Base-by-base conservation (phyloP, 2,888 invertebrate genomes). In the Salpingus planirostris region DNA sequence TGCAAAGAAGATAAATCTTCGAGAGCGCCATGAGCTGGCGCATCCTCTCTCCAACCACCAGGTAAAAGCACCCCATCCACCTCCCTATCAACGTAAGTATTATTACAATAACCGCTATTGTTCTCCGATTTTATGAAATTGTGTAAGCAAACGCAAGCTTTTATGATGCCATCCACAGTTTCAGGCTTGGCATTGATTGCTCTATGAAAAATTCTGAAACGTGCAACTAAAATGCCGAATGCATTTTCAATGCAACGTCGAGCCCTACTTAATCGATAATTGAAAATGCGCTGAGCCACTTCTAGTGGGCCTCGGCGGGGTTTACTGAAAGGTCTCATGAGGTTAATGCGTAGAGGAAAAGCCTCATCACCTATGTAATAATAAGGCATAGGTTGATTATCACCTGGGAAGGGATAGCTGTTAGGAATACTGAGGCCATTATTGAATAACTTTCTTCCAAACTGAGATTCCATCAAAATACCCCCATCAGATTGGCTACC, bases 161-260 rank as follows among this genome's bases (percentile, higher is more conserved):
- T 23, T 5, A 23, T 10, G 8, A 23, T 10, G 5, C 10, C 10
- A 11, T 23, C 23, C 10, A 23, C 23, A 23, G 8, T 23, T 23
- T 23, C 23, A 4, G 23, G 10, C 10, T 23, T 23, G 10, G 8
- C 11, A 23, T 10, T 10, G 4, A 23, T 23, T 23, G 23, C 10
- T 10, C 10, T 23, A 11, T 23, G 23, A 10, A 23, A 23, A 10
- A 23, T 23, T 10, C 23, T 5, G 11, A 23, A 23, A 10, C 23
- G 8, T 23, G 23, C 23, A 8, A 23, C 23, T 4, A 23, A 10
- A 11, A 23, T 23, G 10, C 23, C 23, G 10, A 23, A 23, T 5
- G 23, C 23, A 23, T 23, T 23, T 23, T 23, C 23, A 10, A 23
- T 23, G 23, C 5, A 5, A 10, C 23, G 23, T 10, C 23, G 8